A percentile compares a stretch with the other conserved stretches of the same genome.
Conservation (phyloP, 2,797 vertebrate species). For the Synanceia verrucosa region DNA sequence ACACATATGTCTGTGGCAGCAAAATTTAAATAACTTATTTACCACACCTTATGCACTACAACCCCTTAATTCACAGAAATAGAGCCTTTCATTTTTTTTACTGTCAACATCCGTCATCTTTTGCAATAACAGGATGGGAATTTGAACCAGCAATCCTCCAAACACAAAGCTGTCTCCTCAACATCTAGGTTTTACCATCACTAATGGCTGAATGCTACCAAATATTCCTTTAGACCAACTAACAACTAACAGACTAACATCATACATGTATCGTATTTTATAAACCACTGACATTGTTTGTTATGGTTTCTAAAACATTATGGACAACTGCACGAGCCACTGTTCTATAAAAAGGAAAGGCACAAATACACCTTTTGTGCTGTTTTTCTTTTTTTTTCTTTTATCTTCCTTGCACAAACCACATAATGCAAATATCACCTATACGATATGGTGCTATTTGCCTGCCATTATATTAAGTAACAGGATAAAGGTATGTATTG, state of each 20-base stretch:
- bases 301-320: slow-evolving; percentile 18
- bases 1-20: neutral
- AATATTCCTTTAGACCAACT: slow-evolving; percentile 12
- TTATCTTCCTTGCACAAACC: slow-evolving; percentile 68
- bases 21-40: neutral
- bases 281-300: slow-evolving; percentile 14
- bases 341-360: slow-evolving; percentile 36
- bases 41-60: neutral
- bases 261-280: slow-evolving; percentile 53
- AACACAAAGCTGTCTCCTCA: slow-evolving; percentile 28
- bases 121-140: neutral
- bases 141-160: neutral
- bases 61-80: slow-evolving; percentile 22
- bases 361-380: slow-evolving; percentile 64
- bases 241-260: slow-evolving; percentile 61
- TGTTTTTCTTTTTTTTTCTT: slow-evolving; percentile 29
- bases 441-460: slow-evolving; percentile 54
- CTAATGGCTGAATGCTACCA: slow-evolving; percentile 19
- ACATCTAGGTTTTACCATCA: slow-evolving; percentile 1
- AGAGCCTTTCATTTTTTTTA: slow-evolving; percentile 18
- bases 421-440: slow-evolving; percentile 58
- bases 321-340: slow-evolving; percentile 56
- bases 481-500: slow-evolving; percentile 57
- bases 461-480: slow-evolving; percentile 37
- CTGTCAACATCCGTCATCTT: slow-evolving; percentile 10